Percentiles rank a stretch among this genome's conserved stretches.
These are phyloP conservation scores for Drosophila nigromelanica DNA, from an alignment of 1,140 invertebrate genomes.

Conservation along the genomic window DNA sequence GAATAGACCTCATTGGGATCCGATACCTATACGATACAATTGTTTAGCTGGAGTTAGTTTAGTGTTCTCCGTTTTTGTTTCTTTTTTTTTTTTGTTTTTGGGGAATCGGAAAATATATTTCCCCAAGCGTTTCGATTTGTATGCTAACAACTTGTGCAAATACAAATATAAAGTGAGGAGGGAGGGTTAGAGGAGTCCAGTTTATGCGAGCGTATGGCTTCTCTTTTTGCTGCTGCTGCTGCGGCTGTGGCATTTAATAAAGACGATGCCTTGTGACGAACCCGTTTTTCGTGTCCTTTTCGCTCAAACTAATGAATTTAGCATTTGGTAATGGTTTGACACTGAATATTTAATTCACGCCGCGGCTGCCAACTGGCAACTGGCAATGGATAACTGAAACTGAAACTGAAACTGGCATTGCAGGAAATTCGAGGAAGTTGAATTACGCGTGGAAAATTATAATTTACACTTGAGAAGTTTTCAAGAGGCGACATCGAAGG, in stretches of 20 bases:
- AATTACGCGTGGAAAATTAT: conserved; percentile 84
- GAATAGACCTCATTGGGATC: conserved; percentile 97
- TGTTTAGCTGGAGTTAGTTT: not conserved
- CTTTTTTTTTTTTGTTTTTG: too few species aligned
- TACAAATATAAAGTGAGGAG: conserved; percentile 34
- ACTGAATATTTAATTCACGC: conserved; percentile 83
- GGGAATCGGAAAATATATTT: conserved; percentile 1
- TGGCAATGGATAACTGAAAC: conserved; percentile 22
- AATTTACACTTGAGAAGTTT: conserved; percentile 83
- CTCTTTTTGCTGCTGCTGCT: conserved; percentile 29
- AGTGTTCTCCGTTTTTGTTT: too few species aligned
- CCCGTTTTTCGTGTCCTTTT: conserved; percentile 78
- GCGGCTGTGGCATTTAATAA: conserved; percentile 63
- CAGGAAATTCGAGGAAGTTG: conserved; percentile 83
- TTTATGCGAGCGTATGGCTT: conserved; percentile 20
- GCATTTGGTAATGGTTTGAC: conserved; percentile 83
- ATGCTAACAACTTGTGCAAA: conserved; percentile 70
- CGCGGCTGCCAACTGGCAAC: conserved; percentile 48
- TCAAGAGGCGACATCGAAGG: conserved; percentile 74
- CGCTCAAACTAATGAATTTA: conserved; percentile 83
- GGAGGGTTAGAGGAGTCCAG: conserved; percentile 16
- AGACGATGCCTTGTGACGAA: conserved; percentile 72
- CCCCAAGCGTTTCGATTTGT: conserved; percentile 29
- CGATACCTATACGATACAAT: conserved; percentile 87
- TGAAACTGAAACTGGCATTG: conserved; percentile 68